Conservation (phyloP, 2,888 invertebrate species). For the Leptinotarsa rubiginosa region DNA sequence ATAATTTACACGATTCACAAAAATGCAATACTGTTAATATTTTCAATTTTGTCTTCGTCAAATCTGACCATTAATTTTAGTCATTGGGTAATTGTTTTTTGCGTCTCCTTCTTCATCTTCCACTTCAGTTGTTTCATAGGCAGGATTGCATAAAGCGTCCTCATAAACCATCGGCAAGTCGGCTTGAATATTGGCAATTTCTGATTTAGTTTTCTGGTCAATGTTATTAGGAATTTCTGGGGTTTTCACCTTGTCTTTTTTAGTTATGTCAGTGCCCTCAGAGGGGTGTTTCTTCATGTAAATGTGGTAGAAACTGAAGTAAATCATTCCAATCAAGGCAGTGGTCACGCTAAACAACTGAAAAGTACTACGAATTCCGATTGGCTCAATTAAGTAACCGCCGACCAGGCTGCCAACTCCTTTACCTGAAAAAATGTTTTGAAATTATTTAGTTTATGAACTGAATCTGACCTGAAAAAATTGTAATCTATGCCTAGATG, state of each 20-base stretch:
- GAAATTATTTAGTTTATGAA: too few relatives aligned
- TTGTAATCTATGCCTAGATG: too few relatives aligned
- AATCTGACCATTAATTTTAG: constrained; percentile 33
- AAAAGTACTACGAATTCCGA: constrained; percentile 80
- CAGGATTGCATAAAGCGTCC: constrained; percentile 60
- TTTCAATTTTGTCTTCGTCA: neutral
- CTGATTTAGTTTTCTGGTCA: constrained; percentile 50
- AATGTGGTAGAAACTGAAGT: constrained; percentile 76
- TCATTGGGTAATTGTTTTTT: constrained; percentile 23
- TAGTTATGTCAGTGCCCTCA: constrained; percentile 71
- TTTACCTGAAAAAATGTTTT: constrained; percentile 70
- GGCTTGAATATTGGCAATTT: constrained; percentile 44
- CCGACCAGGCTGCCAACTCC: constrained; percentile 82
- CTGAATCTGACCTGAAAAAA: too few relatives aligned
- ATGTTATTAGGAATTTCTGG: constrained; percentile 48
- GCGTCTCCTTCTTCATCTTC: constrained; percentile 44
- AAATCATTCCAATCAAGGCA: constrained; percentile 74
- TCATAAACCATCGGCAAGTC: constrained; percentile 56
- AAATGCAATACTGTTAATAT: constrained; percentile 11
- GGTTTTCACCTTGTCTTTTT: constrained; percentile 66
- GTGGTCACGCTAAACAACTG: constrained; percentile 76
- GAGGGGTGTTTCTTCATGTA: constrained; percentile 72
- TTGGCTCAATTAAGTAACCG: constrained; percentile 79
- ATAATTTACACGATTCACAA: constrained; percentile 18
- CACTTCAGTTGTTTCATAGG: constrained; percentile 59